Base-by-base conservation (phyloP, 2,888 invertebrate species). In the Chironomus tentans region DNA sequence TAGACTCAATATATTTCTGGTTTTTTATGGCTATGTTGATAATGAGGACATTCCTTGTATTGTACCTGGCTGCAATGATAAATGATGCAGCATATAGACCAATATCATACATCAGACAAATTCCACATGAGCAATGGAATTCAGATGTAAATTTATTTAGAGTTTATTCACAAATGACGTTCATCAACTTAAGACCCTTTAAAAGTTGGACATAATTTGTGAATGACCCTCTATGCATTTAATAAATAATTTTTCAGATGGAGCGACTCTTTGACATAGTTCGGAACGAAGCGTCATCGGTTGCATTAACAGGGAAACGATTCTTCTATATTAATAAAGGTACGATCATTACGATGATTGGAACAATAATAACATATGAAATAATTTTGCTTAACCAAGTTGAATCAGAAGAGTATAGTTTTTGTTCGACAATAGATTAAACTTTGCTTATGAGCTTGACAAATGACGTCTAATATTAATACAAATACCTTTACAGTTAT, bases 291-390 rank as follows among this genome's bases (percentile, higher is more conserved):
- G 24, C 61, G 12, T 28, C 28, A 4, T 18, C 62, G 13, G n/a
- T 62, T 6, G 62, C 12, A n/a, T 62, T 72, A 1, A 62, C 62
- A 2, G 75, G 68, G 1, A 68, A 62, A 18, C 65, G 56, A 24
- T 24, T 75, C 24, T 76, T 76, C 22, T 56, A 28, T 13, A 13
- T 76, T 0, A 69, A 50, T 10, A 13, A 65, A 62, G 28, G 47
- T 15, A 38, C 62, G 61, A 22, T 73, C 15, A 4, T 73, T 0
- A 21, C 22, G 56, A 47, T 76, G 15, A 62, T 48, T 7, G 76
- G 70, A 13, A 62, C 76, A 3, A 76, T 76, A 12, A 68, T 71
- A 47, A 76, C 76, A 12, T 76, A 65, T 46, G 76, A 76, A 50
- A 15, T 76, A 13, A 70, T 76, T 47, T 24, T 76, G 2, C n/a